Conservation (phyloP, 2,797 vertebrate species). For the Amphiprion clarkii region DNA sequence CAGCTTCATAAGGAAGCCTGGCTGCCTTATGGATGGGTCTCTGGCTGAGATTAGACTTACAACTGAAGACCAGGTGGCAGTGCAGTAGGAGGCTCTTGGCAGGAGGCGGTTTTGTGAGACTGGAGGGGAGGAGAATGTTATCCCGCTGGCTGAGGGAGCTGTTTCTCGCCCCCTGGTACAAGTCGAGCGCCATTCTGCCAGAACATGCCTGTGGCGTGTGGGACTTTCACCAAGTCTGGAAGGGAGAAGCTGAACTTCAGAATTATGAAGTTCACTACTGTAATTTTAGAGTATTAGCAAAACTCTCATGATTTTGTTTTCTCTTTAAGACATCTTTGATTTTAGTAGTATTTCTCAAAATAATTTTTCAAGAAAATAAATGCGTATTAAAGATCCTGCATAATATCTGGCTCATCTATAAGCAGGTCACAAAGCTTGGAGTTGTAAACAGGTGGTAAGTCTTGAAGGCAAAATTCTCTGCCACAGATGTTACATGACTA, state of each 20-base stretch:
- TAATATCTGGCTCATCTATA: neutral
- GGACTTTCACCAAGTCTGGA: conserved; percentile 67
- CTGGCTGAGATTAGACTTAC: conserved; percentile 64
- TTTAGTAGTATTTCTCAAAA: neutral
- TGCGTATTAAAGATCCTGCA: neutral
- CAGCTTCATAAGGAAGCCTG: conserved; percentile 63
- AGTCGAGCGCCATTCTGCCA: conserved; percentile 70
- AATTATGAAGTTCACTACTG: conserved; percentile 15
- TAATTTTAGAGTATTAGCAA: conserved; percentile 11
- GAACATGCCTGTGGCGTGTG: conserved; percentile 70
- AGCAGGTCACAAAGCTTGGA: neutral
- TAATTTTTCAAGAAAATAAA: neutral
- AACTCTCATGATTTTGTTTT: neutral
- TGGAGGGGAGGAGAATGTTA: conserved; percentile 69
- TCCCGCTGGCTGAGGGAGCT: conserved; percentile 72
- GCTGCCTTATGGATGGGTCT: conserved; percentile 61
- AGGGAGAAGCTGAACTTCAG: conserved; percentile 55
- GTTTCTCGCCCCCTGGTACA: conserved; percentile 70
- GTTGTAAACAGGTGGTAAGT: neutral
- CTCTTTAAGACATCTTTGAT: neutral
- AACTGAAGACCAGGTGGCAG: conserved; percentile 77
- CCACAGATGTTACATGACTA: conserved; percentile 26
- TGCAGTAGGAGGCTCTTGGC: conserved; percentile 77
- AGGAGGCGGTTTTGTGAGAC: conserved; percentile 68
- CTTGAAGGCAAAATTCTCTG: neutral